Conservation (phyloP, 2,113 vertebrate species). For the Orycteropus afer region DNA sequence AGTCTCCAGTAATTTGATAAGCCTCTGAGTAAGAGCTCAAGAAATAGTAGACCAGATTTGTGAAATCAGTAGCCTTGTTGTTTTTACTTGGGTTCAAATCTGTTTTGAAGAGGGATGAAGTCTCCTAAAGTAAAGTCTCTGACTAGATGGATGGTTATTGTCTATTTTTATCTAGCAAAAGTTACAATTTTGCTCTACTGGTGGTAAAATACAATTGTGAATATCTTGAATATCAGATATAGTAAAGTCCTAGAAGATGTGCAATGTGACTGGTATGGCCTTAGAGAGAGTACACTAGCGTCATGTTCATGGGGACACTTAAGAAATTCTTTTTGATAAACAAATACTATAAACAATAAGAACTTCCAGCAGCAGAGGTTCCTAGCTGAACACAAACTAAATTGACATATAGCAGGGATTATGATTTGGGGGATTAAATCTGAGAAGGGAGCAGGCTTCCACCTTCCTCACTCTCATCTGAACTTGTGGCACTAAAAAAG, state of each 20-base stretch:
- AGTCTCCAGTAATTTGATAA: not conserved
- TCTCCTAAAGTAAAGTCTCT: not conserved
- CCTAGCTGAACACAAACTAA: not conserved
- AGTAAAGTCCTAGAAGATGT: not conserved
- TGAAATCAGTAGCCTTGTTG: not conserved
- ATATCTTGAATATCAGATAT: not conserved
- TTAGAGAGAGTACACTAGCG: not conserved
- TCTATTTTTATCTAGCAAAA: not conserved
- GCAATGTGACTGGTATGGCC: not conserved
- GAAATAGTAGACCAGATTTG: not conserved
- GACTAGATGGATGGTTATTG: not conserved
- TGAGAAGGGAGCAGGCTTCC: not conserved
- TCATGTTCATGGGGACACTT: not conserved
- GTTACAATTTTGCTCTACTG: not conserved
- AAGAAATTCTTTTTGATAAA: not conserved
- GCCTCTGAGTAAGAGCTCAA: not conserved
- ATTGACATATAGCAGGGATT: not conserved
- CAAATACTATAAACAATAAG: not conserved
- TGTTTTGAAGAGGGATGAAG: not conserved
- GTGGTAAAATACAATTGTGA: not conserved
- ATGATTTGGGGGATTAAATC: not conserved
- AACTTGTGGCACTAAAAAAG: not conserved
- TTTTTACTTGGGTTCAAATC: not conserved
- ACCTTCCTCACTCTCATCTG: not conserved
- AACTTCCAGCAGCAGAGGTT: not conserved